phyloP scores from a whole-genome alignment of 1,140 invertebrate genomes.

The Neelides sp. region DNA sequence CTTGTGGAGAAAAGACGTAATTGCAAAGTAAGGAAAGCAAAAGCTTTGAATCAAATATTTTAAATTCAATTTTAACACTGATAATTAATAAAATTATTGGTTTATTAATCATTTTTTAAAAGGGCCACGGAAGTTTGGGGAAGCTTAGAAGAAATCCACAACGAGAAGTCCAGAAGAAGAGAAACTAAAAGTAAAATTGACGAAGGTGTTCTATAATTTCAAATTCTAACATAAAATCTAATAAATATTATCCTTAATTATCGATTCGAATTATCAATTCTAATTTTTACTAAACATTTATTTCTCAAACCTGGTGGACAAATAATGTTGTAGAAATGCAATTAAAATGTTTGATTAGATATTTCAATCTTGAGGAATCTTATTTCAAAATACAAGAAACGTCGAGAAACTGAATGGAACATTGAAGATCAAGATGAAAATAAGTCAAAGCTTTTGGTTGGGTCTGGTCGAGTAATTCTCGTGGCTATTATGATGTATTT shows the following conservation, averaged over 20 bases:
- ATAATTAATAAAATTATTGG: background rate
- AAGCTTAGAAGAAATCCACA: slow-evolving; percentile 61
- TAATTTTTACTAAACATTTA: too few relatives aligned
- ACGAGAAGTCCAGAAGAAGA: slow-evolving; percentile 61
- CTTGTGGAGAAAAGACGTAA: slow-evolving; percentile 85
- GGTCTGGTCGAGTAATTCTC: slow-evolving; percentile 75
- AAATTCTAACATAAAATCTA: background rate
- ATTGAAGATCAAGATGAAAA: too few relatives aligned
- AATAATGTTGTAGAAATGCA: too few relatives aligned
- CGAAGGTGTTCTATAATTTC: slow-evolving; percentile 12
- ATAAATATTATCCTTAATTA: background rate
- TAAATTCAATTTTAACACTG: background rate
- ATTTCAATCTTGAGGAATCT: too few relatives aligned
- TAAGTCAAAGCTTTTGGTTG: slow-evolving; percentile 56
- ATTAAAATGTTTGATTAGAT: too few relatives aligned
- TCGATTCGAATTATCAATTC: too few relatives aligned
- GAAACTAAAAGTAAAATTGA: slow-evolving; percentile 38
- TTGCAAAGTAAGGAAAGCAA: slow-evolving; percentile 62
- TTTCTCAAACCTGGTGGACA: too few relatives aligned
- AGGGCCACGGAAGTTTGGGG: slow-evolving; percentile 80
- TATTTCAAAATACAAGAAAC: background rate
- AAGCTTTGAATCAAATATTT: background rate
- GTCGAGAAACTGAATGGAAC: background rate
- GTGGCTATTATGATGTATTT: slow-evolving; percentile 68
- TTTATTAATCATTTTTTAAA: slow-evolving; percentile 33